These are phyloP conservation scores for Paratrypauchen microcephalus DNA, from an alignment of 2,797 vertebrate species.

Conservation along the genomic window DNA sequence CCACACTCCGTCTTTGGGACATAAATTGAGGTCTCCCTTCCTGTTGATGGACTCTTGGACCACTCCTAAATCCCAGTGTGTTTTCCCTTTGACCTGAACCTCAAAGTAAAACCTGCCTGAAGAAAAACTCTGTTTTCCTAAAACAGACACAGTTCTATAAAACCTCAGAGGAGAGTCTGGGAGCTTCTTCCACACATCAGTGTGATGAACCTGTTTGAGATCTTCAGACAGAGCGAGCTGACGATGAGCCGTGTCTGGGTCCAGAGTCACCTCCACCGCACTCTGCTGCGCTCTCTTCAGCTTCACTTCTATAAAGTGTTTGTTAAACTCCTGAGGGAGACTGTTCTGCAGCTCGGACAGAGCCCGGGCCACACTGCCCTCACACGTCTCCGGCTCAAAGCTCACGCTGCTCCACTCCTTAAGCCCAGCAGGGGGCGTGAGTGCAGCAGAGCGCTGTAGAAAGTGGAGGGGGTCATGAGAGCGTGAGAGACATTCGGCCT, in stretches of 20 bases:
- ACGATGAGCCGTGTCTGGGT: slow-evolving; percentile 27
- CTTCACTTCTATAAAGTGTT: background rate
- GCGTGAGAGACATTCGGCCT: too few relatives aligned
- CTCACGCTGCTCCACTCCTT: too few relatives aligned
- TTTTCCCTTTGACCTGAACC: too few relatives aligned
- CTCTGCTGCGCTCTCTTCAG: slow-evolving; percentile 12
- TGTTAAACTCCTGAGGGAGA: background rate
- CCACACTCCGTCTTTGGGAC: too few relatives aligned
- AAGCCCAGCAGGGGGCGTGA: too few relatives aligned
- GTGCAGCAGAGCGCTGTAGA: too few relatives aligned
- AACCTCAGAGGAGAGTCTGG: too few relatives aligned
- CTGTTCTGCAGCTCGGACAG: background rate
- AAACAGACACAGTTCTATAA: too few relatives aligned
- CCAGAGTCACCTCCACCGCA: slow-evolving; percentile 31
- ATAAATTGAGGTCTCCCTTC: background rate
- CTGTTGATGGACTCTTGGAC: slow-evolving; percentile 18
- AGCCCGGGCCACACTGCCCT: background rate
- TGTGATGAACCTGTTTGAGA: slow-evolving; percentile 19
- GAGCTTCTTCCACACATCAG: background rate
- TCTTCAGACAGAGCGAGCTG: slow-evolving; percentile 4
- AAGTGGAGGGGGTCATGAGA: too few relatives aligned
- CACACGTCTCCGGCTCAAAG: background rate
- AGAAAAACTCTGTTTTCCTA: too few relatives aligned
- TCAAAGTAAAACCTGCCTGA: too few relatives aligned
- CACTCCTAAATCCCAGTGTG: too few relatives aligned